Evolutionary conservation across 2,113 vertebrate species (phyloP), one percentile per base, ranked within the genome.

Genomic region (Rissa tridactyla): DNA sequence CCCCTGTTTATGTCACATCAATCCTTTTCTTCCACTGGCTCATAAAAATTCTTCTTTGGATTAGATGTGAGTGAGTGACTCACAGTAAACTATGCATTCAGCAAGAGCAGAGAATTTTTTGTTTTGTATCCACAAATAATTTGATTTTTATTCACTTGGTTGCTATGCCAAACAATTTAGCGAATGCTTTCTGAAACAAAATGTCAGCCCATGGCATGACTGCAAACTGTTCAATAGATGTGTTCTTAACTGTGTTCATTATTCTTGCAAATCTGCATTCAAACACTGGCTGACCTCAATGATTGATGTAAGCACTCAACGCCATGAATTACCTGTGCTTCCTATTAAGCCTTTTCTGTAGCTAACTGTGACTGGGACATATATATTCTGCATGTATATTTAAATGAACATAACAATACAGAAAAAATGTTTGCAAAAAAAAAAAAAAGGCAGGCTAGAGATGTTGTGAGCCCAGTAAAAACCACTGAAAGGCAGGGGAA

Each of bases 81-180:
- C 92, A 69, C 14, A 70, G 54, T 49, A 65, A 88, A 70, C 34
- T 25, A 70, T 44, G 36, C 51, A 61, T 83, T 77, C 60, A 92
- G 15, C 11, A 73, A 40, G 40, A 90, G 60, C 15, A 83, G 46
- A 88, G n/a, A 88, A 42, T 46, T 73, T 90, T 80, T 92, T 46
- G 18, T 3, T 86, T 89, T 46, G 22, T 61, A 44, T 81, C 64
- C n/a, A 78, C 58, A 94, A 86, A 86, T 92, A 95, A 91, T 84
- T 92, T 78, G 68, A 95, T 94, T 94, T 97, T 94, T 94, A 66
- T 21, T 92, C 46, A 40, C 19, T 83, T 82, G 2, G 94, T 96
- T 97, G 83, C 94, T 94, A 95, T 95, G 92, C 72, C 95, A 91
- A 88, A 86, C 93, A 94, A 95, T 95, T 75, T 78, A 93, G 83